These are phyloP conservation scores for Synanthedon vespiformis DNA, from an alignment of 2,888 invertebrate species.

Conservation along the genomic window DNA sequence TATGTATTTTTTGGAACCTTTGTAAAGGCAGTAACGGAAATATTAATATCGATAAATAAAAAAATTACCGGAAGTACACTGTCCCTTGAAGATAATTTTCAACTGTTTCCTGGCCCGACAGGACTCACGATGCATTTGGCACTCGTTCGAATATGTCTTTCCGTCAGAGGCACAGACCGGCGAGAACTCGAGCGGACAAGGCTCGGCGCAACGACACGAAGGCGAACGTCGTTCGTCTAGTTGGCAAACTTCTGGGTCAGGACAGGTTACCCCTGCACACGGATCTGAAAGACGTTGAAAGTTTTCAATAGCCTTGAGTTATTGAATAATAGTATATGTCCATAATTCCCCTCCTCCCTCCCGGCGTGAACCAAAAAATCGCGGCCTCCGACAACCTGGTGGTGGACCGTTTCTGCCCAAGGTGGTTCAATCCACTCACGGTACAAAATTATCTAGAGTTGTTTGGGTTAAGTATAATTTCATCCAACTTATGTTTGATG, in stretches of 20 bases:
- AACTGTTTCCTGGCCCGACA: slow-evolving; percentile 81
- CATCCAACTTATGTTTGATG: no score
- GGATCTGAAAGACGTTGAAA: slow-evolving; percentile 74
- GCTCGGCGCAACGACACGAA: slow-evolving; percentile 84
- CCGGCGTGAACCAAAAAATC: no score
- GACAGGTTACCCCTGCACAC: slow-evolving; percentile 82
- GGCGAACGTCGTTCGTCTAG: slow-evolving; percentile 82
- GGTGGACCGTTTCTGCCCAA: no score
- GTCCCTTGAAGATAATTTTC: slow-evolving; percentile 83
- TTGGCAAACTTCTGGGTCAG: slow-evolving; percentile 86
- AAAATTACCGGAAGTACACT: slow-evolving; percentile 80
- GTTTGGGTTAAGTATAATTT: no score
- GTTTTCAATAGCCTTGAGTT: background rate
- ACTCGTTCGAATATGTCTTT: slow-evolving; percentile 87
- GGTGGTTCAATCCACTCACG: no score
- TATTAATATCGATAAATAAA: no score
- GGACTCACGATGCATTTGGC: slow-evolving; percentile 83
- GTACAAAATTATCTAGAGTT: no score
- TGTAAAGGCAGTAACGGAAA: no score
- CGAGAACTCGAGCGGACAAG: slow-evolving; percentile 82
- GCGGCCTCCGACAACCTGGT: no score
- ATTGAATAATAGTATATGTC: background rate
- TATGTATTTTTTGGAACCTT: no score
- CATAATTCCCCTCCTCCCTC: no score
- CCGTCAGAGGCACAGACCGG: slow-evolving; percentile 85